Conservation (phyloP, 2,113 vertebrate genomes). For the Tautogolabrus adspersus region DNA sequence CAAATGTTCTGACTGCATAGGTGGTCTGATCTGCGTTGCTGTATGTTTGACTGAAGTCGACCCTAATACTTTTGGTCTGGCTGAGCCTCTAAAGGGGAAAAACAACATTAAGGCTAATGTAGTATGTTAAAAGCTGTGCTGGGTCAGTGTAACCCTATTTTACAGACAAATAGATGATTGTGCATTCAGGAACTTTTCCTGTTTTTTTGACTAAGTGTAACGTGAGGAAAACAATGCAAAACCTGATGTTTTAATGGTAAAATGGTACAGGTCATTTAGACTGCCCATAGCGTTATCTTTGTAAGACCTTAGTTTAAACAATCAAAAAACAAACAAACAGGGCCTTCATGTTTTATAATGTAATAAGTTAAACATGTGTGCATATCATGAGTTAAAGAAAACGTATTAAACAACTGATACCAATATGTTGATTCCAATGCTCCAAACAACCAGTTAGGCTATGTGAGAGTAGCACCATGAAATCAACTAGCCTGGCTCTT, state of each 20-base stretch:
- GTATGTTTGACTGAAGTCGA: constrained; percentile 35
- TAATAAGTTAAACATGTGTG: too few relatives aligned
- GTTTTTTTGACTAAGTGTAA: background rate
- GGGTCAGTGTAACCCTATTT: constrained; percentile 42
- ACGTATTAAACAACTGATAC: too few relatives aligned
- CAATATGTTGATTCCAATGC: too few relatives aligned
- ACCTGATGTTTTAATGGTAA: background rate
- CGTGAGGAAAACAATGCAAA: constrained; percentile 10
- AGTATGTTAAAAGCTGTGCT: constrained; percentile 42
- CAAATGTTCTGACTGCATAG: constrained; percentile 71
- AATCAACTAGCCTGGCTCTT: too few relatives aligned
- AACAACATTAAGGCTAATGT: constrained; percentile 66
- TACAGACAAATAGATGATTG: constrained; percentile 3
- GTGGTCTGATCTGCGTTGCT: constrained; percentile 73
- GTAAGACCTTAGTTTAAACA: too few relatives aligned
- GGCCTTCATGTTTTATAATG: too few relatives aligned
- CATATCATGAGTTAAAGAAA: too few relatives aligned
- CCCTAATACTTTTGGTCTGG: constrained; percentile 63
- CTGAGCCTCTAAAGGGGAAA: constrained; percentile 55
- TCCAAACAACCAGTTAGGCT: too few relatives aligned
- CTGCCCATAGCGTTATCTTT: too few relatives aligned
- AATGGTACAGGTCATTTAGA: too few relatives aligned
- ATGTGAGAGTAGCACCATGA: too few relatives aligned
- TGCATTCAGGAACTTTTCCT: constrained; percentile 42
- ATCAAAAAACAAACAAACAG: too few relatives aligned